Evolutionary conservation across 2,888 invertebrate genomes (phyloP).

Genomic region (Margaritifera margaritifera): DNA sequence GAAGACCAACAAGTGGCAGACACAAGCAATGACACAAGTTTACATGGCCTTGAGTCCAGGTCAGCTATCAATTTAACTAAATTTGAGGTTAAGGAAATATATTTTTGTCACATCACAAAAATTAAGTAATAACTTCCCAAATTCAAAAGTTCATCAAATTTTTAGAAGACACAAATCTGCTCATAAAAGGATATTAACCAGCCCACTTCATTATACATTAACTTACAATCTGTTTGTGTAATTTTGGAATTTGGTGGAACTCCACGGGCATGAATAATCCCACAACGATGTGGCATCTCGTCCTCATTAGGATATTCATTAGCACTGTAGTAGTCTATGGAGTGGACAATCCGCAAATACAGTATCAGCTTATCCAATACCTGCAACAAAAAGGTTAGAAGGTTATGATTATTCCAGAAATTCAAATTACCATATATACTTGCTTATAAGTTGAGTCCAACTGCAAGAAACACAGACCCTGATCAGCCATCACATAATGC

Average conservation of each 20-base stretch:
- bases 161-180: too few species aligned
- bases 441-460: background rate
- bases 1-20: too few species aligned
- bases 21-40: too few species aligned
- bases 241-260: conserved; percentile 87
- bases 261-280: conserved; percentile 97
- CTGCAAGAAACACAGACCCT: too few species aligned
- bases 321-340: conserved; percentile 98
- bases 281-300: conserved; percentile 99
- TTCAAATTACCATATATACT: background rate
- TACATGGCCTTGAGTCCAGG: too few species aligned
- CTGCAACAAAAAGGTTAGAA: conserved; percentile 55
- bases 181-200: background rate
- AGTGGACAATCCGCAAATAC: conserved; percentile 96
- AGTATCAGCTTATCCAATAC: conserved; percentile 86
- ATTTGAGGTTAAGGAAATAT: too few species aligned
- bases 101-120: too few species aligned
- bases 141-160: too few species aligned
- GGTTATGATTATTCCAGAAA: background rate
- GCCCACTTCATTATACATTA: background rate
- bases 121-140: too few species aligned
- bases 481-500: too few species aligned
- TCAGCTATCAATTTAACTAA: too few species aligned
- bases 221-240: conserved; percentile 72
- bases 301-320: conserved; percentile 99